These are phyloP conservation scores for Carollia perspicillata DNA, from an alignment of 2,113 vertebrate species.

Conservation along the genomic window DNA sequence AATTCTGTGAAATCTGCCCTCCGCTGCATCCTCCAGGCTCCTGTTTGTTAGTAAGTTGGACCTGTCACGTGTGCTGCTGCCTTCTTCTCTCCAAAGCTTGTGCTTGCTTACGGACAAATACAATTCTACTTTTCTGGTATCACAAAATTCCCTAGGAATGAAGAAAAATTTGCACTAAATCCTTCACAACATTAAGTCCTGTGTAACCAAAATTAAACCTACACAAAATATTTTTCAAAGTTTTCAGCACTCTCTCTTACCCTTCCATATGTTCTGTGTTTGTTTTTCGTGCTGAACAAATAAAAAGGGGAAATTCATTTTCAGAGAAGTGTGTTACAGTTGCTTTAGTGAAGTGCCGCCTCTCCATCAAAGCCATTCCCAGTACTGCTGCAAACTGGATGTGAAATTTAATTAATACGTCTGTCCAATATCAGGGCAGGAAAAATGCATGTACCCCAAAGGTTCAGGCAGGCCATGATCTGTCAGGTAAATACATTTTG, in stretches of 20 bases:
- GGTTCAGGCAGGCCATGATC: neutral
- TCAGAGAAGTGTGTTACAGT: constrained; percentile 34
- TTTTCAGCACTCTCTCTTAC: constrained; percentile 56
- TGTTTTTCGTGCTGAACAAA: constrained; percentile 61
- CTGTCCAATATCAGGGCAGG: neutral
- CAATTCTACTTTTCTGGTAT: neutral
- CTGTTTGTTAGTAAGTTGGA: neutral
- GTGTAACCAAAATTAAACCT: constrained; percentile 68
- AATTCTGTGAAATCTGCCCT: neutral
- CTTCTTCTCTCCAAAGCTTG: neutral
- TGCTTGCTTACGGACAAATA: neutral
- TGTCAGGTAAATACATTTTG: constrained; percentile 69
- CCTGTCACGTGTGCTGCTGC: neutral
- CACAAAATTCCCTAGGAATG: constrained; percentile 29
- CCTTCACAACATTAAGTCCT: constrained; percentile 60
- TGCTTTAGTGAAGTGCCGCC: neutral
- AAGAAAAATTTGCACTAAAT: constrained; percentile 44
- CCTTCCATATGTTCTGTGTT: constrained; percentile 63
- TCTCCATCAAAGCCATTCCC: constrained; percentile 23
- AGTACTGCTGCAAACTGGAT: neutral
- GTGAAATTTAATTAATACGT: constrained; percentile 24
- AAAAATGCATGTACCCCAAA: neutral
- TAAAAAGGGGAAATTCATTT: constrained; percentile 52
- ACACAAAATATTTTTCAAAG: constrained; percentile 72
- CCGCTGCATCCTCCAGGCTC: neutral